Percentiles rank a stretch among this genome's conserved stretches.
Conservation (phyloP, 2,797 vertebrate species). For the Ataeniobius toweri region DNA sequence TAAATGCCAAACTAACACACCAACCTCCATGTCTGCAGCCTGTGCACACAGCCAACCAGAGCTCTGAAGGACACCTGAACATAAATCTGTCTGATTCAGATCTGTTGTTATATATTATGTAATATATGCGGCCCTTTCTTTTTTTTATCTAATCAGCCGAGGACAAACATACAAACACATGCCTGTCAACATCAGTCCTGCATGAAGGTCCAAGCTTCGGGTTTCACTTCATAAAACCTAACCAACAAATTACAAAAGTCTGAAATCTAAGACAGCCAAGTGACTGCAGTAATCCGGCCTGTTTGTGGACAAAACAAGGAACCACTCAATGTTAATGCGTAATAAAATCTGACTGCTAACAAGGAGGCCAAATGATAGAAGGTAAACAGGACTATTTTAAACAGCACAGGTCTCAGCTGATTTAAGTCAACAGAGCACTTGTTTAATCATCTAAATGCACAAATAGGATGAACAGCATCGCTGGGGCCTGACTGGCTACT, state of each 20-base stretch:
- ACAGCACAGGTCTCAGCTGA: neutral
- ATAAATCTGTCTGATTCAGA: slow-evolving; percentile 7
- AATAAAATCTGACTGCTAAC: neutral
- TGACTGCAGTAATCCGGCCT: neutral
- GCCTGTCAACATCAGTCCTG: neutral
- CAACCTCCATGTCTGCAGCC: slow-evolving; percentile 47
- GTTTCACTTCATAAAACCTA: neutral
- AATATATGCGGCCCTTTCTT: neutral
- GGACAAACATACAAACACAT: neutral
- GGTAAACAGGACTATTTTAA: neutral
- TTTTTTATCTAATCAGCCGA: neutral
- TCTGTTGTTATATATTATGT: neutral
- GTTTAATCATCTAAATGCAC: neutral
- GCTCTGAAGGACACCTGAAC: slow-evolving; percentile 18
- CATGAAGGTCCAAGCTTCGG: slow-evolving; percentile 16
- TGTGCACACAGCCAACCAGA: slow-evolving; percentile 10
- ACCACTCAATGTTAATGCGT: neutral
- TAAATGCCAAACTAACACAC: slow-evolving; percentile 33
- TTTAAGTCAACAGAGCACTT: neutral
- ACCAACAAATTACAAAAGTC: slow-evolving; percentile 1
- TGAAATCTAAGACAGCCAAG: neutral
- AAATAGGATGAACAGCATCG: neutral
- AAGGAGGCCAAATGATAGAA: neutral
- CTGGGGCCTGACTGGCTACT: neutral
- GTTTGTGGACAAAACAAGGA: neutral